Conservation (phyloP, 2,888 invertebrate species). For the Drosophila barbarae region DNA sequence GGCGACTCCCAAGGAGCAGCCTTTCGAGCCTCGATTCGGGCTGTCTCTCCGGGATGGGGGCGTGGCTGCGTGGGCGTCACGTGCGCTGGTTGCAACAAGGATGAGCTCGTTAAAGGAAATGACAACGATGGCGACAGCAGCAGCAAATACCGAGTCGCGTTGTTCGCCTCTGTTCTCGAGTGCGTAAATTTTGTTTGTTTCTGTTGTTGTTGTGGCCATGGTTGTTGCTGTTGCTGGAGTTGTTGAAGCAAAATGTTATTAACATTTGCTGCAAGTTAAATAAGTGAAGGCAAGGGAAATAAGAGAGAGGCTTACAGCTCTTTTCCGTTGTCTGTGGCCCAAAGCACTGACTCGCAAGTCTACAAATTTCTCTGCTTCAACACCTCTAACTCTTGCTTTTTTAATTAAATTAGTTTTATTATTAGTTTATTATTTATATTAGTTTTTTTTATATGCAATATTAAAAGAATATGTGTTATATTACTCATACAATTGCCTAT, state of each 20-base stretch:
- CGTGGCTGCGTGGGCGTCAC: constrained; percentile 40
- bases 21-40: constrained; percentile 17
- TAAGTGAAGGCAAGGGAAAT: constrained; percentile 4
- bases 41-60: constrained; percentile 1
- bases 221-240: constrained; percentile 32
- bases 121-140: constrained; percentile 41
- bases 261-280: constrained; percentile 61
- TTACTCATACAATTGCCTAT: not conserved
- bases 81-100: constrained; percentile 67
- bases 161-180: constrained; percentile 66
- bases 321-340: not conserved
- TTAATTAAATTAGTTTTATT: not conserved
- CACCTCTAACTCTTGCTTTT: not conserved
- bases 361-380: not conserved
- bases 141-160: constrained; percentile 25
- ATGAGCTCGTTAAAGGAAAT: constrained; percentile 73
- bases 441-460: not conserved
- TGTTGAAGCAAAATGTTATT: constrained; percentile 65
- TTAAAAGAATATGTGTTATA: not conserved
- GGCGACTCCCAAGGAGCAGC: constrained; percentile 25
- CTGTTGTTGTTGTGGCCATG: constrained; percentile 23
- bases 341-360: not conserved
- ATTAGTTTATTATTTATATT: no score
- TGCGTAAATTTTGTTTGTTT: constrained; percentile 50
- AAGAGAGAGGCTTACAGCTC: not conserved